phyloP scores from a whole-genome alignment of 2,797 vertebrate genomes.

The Philypnodon macrostomus region DNA sequence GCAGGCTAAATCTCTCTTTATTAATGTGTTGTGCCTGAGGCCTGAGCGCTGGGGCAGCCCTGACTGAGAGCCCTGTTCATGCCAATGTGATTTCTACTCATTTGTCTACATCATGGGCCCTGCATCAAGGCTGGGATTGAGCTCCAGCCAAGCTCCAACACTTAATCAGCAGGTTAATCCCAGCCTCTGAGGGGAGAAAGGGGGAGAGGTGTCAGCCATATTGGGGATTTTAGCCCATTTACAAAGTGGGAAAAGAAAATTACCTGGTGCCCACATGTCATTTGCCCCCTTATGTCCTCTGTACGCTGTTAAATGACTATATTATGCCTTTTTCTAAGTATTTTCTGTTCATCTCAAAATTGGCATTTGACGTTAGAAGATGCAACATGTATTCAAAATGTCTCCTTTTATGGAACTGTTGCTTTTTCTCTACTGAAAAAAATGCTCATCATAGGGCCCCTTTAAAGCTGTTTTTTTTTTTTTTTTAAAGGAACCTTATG shows the following conservation, averaged over 20 bases:
- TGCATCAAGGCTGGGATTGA: conserved; percentile 66
- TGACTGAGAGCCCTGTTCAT: conserved; percentile 52
- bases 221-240: conserved; percentile 75
- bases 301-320: conserved; percentile 46
- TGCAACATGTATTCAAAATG: too few species aligned
- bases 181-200: conserved; percentile 56
- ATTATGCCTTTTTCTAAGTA: too few species aligned
- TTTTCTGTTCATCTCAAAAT: too few species aligned
- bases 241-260: conserved; percentile 71
- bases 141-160: conserved; percentile 74
- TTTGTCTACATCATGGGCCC: conserved; percentile 73
- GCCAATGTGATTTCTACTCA: conserved; percentile 65
- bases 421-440: too few species aligned
- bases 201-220: conserved; percentile 51
- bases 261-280: conserved; percentile 55
- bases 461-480: too few species aligned
- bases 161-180: conserved; percentile 80
- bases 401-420: too few species aligned
- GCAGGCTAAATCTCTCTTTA: conserved; percentile 54
- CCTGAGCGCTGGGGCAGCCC: conserved; percentile 45
- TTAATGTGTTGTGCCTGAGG: conserved; percentile 55
- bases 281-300: conserved; percentile 39
- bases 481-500: too few species aligned
- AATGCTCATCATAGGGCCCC: too few species aligned
- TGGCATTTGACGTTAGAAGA: too few species aligned